Base-by-base conservation (phyloP, 2,113 vertebrate species). In the Nothobranchius kuhntae region DNA sequence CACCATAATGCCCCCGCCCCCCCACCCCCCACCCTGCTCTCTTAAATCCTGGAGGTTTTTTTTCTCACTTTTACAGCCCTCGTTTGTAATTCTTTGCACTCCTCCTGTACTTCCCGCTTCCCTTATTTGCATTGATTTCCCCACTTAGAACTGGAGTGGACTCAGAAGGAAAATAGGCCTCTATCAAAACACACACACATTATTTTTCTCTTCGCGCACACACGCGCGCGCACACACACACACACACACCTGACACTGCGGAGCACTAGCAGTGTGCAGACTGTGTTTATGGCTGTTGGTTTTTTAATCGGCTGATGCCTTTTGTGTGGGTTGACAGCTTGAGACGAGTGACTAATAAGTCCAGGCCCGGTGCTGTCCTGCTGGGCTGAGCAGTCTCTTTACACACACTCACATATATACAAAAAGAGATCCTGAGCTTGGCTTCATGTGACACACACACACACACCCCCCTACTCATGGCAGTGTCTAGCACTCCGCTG, bases 321-420 rank as follows among this genome's bases (percentile, higher is more conserved):
- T 90, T 92, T 91, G 91, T 92, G 91, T 83, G 87, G 75, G 75
- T 69, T 92, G 93, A 92, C 92, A 93, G 89, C 91, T 87, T 82
- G 81, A 90, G 90, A 91, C 88, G 86, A 89, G 89, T 87, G 87
- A 89, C 92, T 92, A 93, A 92, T 93, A 93, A 91, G 89, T 87
- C 83, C 87, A 60, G 83, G 84, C 77, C 80, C 88, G 86, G 74
- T 47, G 86, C 86, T 87, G 85, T 91, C 90, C 91, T 82, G 87
- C 89, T 92, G 90, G 84, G 91, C 87, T 77, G 86, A 90, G 86
- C 80, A 87, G 86, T 81, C 82, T 85, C 82, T 87, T 80, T 83
- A 80, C 44, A 80, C 63, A 86, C 68, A 79, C 77, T 75, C 42
- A 72, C n/a, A 55, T 15, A 62, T 4, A 76, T 12, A 76, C 12